These are phyloP conservation scores for cat (Felis catus) DNA, from an alignment of 2,113 vertebrate species.

Conservation along the genomic window DNA sequence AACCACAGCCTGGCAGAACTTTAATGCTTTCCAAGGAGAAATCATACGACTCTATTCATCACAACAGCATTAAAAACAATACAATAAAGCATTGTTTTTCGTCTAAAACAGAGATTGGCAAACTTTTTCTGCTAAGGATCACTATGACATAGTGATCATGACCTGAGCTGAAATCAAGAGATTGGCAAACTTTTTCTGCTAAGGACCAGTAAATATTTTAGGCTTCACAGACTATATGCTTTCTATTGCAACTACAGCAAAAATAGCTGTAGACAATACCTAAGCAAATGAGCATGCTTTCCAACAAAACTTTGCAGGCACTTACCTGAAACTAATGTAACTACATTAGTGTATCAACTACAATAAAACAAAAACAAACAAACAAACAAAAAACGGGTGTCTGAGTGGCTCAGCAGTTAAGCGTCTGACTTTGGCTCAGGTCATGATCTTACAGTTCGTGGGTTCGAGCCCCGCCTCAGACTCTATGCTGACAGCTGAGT, in stretches of 20 bases:
- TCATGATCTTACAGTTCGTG: no score
- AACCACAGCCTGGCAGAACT: slow-evolving; percentile 7
- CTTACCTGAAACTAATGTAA: background rate
- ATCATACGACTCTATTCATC: background rate
- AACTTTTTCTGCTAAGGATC: background rate
- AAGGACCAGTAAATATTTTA: slow-evolving; percentile 9
- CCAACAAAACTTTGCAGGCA: background rate
- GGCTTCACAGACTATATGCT: background rate
- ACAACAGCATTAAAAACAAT: background rate
- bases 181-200: background rate
- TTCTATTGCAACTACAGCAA: background rate
- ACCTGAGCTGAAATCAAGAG: background rate
- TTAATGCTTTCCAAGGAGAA: slow-evolving; percentile 8
- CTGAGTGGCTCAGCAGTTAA: no score
- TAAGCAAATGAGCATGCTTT: background rate
- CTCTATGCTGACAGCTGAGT: no score
- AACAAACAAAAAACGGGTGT: no score
- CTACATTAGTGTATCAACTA: background rate
- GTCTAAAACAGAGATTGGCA: background rate
- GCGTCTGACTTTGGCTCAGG: no score
- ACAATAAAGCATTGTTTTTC: slow-evolving; percentile 32
- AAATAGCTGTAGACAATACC: background rate
- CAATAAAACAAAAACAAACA: background rate
- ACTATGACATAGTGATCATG: no score
- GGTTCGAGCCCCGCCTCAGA: no score